Evolutionary conservation across 1,140 invertebrate species (phyloP).

Genomic region (Zaprionus nigranus): DNA sequence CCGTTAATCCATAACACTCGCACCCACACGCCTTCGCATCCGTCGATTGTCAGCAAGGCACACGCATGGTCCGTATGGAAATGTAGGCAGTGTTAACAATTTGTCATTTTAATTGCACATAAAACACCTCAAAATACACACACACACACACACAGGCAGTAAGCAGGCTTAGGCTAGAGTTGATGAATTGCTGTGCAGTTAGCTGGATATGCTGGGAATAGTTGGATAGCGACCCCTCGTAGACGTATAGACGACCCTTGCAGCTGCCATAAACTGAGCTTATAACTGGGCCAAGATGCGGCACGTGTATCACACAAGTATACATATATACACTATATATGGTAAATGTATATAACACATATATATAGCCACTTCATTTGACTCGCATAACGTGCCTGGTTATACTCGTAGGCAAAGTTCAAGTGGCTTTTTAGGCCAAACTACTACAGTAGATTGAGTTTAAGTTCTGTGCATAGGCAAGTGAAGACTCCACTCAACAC

Average conservation of each 20-base stretch:
- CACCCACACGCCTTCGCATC: not conserved
- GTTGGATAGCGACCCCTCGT: not conserved
- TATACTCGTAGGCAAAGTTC: slow-evolving; percentile 51
- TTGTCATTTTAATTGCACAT: slow-evolving; percentile 74
- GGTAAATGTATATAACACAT: slow-evolving; percentile 3
- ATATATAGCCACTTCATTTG: slow-evolving; percentile 7
- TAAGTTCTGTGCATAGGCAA: slow-evolving; percentile 6
- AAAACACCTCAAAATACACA: slow-evolving; percentile 48
- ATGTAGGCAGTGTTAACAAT: slow-evolving; percentile 39
- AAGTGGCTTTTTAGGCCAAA: slow-evolving; percentile 52
- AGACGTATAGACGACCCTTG: not conserved
- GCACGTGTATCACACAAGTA: slow-evolving; percentile 46
- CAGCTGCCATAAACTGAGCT: slow-evolving; percentile 11
- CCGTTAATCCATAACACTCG: slow-evolving; percentile 32
- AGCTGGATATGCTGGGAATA: not conserved
- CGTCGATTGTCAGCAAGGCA: slow-evolving; percentile 15
- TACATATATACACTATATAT: slow-evolving; percentile 8
- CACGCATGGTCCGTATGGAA: not conserved
- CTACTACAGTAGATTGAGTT: slow-evolving; percentile 29
- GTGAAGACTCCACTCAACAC: no score
- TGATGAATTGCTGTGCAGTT: not conserved
- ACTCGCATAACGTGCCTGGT: slow-evolving; percentile 47
- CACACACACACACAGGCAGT: not conserved
- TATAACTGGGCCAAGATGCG: slow-evolving; percentile 56
- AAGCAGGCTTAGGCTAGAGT: not conserved